These are phyloP conservation scores for Esox niger DNA, from an alignment of 2,113 vertebrate genomes.

Conservation along the genomic window DNA sequence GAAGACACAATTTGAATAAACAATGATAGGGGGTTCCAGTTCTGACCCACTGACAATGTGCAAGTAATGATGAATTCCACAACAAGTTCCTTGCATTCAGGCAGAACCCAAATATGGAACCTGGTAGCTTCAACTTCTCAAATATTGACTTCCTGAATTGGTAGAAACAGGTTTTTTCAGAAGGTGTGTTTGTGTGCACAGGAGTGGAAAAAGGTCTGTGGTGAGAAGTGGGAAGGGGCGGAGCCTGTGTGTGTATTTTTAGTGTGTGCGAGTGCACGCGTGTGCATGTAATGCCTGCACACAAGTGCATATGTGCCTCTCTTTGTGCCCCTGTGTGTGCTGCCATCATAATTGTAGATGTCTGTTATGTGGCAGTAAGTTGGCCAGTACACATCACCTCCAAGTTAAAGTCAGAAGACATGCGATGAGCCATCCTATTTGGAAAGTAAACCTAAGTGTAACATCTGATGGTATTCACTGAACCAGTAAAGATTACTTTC, in stretches of 20 bases:
- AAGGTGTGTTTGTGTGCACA: slow-evolving; percentile 70
- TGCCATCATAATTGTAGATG: too few relatives aligned
- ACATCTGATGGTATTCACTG: slow-evolving; percentile 29
- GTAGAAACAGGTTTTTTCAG: slow-evolving; percentile 45
- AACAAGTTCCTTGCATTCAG: slow-evolving; percentile 38
- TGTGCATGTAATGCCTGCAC: slow-evolving; percentile 3
- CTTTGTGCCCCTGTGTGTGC: background rate
- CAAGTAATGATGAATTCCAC: background rate
- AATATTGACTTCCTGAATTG: slow-evolving; percentile 64
- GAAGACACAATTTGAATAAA: background rate
- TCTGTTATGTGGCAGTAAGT: too few relatives aligned
- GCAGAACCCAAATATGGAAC: slow-evolving; percentile 30
- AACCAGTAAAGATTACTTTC: slow-evolving; percentile 32
- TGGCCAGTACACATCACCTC: too few relatives aligned
- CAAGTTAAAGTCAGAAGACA: too few relatives aligned
- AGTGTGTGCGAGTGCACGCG: slow-evolving; percentile 27
- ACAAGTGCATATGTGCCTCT: background rate
- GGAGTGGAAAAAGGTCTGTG: slow-evolving; percentile 56
- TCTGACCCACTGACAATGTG: background rate
- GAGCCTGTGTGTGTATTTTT: slow-evolving; percentile 34
- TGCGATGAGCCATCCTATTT: too few relatives aligned
- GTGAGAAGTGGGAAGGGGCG: slow-evolving; percentile 37
- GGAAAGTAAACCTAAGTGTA: too few relatives aligned
- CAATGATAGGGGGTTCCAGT: background rate
- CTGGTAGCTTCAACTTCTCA: slow-evolving; percentile 56